These are phyloP conservation scores for Heliocidaris tuberculata DNA, from an alignment of 35 echinoderm and acorn worm species.

Conservation along the genomic window DNA sequence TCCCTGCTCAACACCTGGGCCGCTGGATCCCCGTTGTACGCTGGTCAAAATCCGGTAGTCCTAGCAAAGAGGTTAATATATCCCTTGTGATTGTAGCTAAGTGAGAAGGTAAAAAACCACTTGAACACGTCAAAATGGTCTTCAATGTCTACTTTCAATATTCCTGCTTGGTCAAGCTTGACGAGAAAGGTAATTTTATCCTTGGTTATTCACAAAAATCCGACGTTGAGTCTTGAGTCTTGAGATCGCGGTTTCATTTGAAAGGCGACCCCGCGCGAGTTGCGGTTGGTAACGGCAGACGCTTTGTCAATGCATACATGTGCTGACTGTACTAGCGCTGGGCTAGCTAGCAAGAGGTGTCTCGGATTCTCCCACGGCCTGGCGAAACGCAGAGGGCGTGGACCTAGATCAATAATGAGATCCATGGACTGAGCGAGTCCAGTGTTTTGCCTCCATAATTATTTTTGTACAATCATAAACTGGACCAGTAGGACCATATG, in stretches of 20 bases:
- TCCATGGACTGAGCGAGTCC: too few species aligned
- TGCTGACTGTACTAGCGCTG: too few species aligned
- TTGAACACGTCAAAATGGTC: neutral
- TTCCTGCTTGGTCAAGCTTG: neutral
- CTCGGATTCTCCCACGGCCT: too few species aligned
- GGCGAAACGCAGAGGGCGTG: neutral
- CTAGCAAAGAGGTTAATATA: neutral
- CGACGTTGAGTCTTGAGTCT: too few species aligned
- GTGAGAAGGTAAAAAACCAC: neutral
- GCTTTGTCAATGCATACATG: neutral
- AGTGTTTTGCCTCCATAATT: too few species aligned
- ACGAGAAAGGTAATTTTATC: neutral
- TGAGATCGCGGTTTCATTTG: neutral
- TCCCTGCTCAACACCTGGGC: neutral
- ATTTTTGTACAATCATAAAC: too few species aligned
- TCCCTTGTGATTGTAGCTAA: neutral
- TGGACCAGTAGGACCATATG: too few species aligned
- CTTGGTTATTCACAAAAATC: neutral
- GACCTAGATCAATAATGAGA: neutral
- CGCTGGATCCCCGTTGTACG: neutral
- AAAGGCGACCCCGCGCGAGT: neutral
- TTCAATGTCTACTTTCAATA: neutral
- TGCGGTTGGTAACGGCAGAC: constrained; percentile 14
- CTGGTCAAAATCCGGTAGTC: neutral
- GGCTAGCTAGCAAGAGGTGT: too few species aligned